phyloP scores from a whole-genome alignment of 1,140 invertebrate genomes.

The Ips nitidus region DNA sequence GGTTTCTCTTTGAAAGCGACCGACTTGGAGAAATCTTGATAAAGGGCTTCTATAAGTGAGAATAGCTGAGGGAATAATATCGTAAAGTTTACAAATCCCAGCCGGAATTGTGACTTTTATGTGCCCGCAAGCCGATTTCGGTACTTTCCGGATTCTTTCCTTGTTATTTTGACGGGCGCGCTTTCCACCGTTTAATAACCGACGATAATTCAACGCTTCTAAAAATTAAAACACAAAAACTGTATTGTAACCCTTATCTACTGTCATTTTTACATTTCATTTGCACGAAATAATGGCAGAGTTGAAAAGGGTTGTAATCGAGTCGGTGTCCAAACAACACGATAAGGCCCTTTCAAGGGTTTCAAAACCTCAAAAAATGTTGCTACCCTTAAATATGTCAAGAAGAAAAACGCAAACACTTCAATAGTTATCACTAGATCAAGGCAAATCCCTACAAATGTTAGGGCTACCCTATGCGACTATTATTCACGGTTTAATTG shows the following conservation, averaged over 20 bases:
- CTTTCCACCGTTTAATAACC: neutral
- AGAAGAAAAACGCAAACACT: neutral
- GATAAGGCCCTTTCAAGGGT: neutral
- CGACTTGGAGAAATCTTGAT: slow-evolving; percentile 52
- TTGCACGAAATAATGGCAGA: neutral
- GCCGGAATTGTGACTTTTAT: slow-evolving; percentile 55
- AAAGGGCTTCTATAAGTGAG: slow-evolving; percentile 52
- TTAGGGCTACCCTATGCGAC: slow-evolving; percentile 29
- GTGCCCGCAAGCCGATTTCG: slow-evolving; percentile 47
- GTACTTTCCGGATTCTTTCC: slow-evolving; percentile 47
- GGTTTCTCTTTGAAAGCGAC: slow-evolving; percentile 46
- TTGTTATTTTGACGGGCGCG: neutral
- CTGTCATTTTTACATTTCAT: neutral
- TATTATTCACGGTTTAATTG: slow-evolving; percentile 44
- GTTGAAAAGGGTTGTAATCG: neutral
- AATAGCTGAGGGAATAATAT: slow-evolving; percentile 53
- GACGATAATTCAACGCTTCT: no score
- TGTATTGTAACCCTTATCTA: no score
- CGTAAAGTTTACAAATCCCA: slow-evolving; percentile 55
- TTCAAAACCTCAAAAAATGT: neutral
- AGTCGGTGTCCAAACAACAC: neutral
- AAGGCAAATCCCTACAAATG: slow-evolving; percentile 45
- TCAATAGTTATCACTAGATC: slow-evolving; percentile 26
- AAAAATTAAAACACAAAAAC: no score
- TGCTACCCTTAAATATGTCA: neutral